A percentile compares a stretch with the other conserved stretches of the same genome.
Evolutionary conservation across 2,797 vertebrate species (phyloP).

Genomic region (Ceyx erithaca): DNA sequence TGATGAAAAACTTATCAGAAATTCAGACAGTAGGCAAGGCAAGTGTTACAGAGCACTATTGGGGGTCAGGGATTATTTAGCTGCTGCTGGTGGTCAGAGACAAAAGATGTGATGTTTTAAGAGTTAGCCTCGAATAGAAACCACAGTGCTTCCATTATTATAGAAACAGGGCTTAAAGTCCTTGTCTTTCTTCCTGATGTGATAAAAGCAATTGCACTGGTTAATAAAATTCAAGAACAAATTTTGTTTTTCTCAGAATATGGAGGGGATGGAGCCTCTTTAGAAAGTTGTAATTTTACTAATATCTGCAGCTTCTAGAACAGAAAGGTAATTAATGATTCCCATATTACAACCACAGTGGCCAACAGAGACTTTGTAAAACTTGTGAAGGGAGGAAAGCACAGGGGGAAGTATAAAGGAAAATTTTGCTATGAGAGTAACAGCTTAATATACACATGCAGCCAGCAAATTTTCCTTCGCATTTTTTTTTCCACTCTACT

Average conservation of each 20-base stretch:
- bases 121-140: not conserved
- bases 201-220: not conserved
- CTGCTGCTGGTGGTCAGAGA: constrained; percentile 27
- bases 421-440: not conserved
- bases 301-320: not conserved
- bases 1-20: not conserved
- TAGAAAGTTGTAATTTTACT: not conserved
- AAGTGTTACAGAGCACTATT: not conserved
- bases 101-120: constrained; percentile 19
- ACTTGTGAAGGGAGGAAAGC: not conserved
- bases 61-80: constrained; percentile 4
- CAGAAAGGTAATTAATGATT: not conserved
- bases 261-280: not conserved
- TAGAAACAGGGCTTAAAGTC: constrained; percentile 41
- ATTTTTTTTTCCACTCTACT: not conserved
- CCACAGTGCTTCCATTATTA: constrained; percentile 35
- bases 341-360: not conserved
- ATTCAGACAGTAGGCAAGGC: not conserved
- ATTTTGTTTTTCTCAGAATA: not conserved
- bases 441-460: not conserved
- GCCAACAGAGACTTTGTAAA: not conserved
- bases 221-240: constrained; percentile 19
- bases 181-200: not conserved
- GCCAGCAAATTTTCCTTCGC: not conserved
- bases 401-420: not conserved